phyloP scores from a whole-genome alignment of 2,113 vertebrate genomes.

The Cryptomyrus ogoouensis region DNA sequence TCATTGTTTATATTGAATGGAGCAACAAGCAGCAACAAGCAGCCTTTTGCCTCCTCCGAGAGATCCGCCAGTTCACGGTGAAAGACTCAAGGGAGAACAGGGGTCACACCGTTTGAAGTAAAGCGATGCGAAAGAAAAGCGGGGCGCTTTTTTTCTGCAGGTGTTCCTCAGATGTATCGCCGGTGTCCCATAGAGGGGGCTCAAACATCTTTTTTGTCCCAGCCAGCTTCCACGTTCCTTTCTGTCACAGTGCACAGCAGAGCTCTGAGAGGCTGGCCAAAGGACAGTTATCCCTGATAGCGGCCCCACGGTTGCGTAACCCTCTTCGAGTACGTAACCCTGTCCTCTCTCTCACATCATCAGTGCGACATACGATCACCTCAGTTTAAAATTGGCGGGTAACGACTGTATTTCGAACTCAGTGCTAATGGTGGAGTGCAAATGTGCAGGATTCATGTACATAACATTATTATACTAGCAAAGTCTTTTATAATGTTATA shows the following conservation, averaged over 20 bases:
- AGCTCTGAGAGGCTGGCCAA: background rate
- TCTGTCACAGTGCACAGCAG: background rate
- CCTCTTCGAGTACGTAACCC: background rate
- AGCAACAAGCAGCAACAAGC: slow-evolving; percentile 40
- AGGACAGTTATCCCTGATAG: background rate
- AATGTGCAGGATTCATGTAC: background rate
- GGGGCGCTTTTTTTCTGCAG: background rate
- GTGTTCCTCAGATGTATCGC: background rate
- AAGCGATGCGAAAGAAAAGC: background rate
- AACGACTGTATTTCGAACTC: background rate
- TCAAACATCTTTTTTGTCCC: slow-evolving; percentile 7
- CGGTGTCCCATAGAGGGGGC: slow-evolving; percentile 21
- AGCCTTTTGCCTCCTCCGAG: slow-evolving; percentile 28
- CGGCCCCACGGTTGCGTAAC: background rate
- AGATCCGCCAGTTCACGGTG: slow-evolving; percentile 54
- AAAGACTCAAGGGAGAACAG: slow-evolving; percentile 53
- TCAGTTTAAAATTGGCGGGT: background rate
- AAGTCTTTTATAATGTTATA: background rate
- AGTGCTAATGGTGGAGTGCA: background rate
- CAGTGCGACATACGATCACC: background rate
- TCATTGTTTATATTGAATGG: slow-evolving; percentile 59
- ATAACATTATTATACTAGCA: background rate
- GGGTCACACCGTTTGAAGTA: slow-evolving; percentile 35
- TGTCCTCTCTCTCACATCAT: background rate
- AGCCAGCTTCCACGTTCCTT: background rate